Percentiles rank a stretch among this genome's conserved stretches.
phyloP scores from a whole-genome alignment of 2,797 vertebrate genomes.

The Ciconia nigra region DNA sequence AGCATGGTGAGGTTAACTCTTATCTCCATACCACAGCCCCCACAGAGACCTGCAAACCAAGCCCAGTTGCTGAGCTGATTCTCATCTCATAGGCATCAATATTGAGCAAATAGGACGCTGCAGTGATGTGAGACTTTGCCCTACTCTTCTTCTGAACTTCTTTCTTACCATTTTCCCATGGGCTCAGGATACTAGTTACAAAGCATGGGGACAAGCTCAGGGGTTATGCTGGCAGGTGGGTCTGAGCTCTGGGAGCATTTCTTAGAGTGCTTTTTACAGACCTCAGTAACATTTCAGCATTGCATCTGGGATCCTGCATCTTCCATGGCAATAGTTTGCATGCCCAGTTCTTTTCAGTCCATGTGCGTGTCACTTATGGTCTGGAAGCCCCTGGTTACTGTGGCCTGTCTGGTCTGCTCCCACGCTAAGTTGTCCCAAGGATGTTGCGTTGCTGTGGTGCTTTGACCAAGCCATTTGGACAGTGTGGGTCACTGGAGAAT shows the following conservation, averaged over 20 bases:
- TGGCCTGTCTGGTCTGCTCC: neutral
- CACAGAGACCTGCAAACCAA: neutral
- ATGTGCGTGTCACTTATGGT: rapidly evolving
- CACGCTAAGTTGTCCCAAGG: neutral
- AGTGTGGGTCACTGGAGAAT: neutral
- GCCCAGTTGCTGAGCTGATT: neutral
- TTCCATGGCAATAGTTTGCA: neutral
- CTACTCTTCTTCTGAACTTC: neutral
- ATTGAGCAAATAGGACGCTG: rapidly evolving
- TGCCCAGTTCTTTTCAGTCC: neutral
- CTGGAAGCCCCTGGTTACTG: neutral
- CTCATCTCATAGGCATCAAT: neutral
- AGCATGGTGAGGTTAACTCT: rapidly evolving
- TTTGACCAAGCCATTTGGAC: neutral
- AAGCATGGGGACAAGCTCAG: neutral
- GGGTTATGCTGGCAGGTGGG: neutral
- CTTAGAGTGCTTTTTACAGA: neutral
- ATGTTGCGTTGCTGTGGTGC: neutral
- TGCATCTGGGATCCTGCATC: neutral
- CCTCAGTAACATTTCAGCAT: neutral
- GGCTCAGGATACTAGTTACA: neutral
- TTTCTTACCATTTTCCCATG: neutral
- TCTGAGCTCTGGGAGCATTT: neutral
- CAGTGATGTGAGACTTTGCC: neutral
- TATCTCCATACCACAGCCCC: neutral